Evolutionary conservation across 2,888 invertebrate genomes (phyloP).

Genomic region (Cantharis nigra): DNA sequence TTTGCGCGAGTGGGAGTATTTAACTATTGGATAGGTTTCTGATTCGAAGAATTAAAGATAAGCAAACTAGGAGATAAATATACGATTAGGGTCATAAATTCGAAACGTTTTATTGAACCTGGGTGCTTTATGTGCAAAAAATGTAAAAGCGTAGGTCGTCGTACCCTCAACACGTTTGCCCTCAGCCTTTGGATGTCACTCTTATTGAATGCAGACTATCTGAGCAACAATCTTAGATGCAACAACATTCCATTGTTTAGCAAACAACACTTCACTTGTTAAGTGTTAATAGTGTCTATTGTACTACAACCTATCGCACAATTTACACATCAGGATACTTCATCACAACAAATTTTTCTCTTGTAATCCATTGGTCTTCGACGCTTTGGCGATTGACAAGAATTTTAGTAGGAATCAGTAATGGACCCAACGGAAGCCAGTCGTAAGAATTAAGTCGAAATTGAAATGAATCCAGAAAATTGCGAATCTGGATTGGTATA

Average conservation of each 20-base stretch:
- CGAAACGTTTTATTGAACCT: slow-evolving; percentile 30
- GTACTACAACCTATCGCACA: slow-evolving; percentile 11
- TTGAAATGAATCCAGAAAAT: no score
- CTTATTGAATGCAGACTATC: slow-evolving; percentile 35
- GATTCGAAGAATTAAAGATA: slow-evolving; percentile 9
- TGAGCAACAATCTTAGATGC: slow-evolving; percentile 32
- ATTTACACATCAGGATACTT: background rate
- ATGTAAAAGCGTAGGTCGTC: slow-evolving; percentile 37
- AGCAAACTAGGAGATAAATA: slow-evolving; percentile 5
- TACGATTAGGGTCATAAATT: slow-evolving; percentile 19
- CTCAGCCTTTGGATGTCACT: slow-evolving; percentile 35
- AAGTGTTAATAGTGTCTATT: slow-evolving; percentile 23
- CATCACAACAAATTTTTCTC: background rate
- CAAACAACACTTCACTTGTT: slow-evolving; percentile 23
- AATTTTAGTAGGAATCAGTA: no score
- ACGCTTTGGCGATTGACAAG: no score
- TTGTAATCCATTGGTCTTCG: background rate
- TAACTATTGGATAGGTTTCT: background rate
- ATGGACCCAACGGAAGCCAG: no score
- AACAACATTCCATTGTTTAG: slow-evolving; percentile 31
- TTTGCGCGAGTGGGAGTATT: slow-evolving; percentile 9
- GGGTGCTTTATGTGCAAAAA: slow-evolving; percentile 34
- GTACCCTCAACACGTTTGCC: slow-evolving; percentile 42
- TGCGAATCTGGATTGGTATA: no score
- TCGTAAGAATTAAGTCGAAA: no score